These are phyloP conservation scores for Chrysoperla carnea DNA, from an alignment of 1,140 invertebrate genomes.

Conservation along the genomic window DNA sequence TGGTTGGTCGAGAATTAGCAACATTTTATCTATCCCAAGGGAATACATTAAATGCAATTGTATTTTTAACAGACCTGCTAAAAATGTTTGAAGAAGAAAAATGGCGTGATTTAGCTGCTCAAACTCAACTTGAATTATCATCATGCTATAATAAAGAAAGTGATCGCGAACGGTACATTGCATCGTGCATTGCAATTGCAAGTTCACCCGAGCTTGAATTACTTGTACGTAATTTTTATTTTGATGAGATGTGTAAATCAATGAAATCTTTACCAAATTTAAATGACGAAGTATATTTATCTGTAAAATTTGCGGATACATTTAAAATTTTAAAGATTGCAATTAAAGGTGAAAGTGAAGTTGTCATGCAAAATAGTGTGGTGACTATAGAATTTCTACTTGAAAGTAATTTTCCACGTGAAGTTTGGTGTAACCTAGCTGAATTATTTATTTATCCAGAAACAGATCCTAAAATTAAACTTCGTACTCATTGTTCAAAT, in stretches of 20 bases:
- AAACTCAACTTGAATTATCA: conserved; percentile 68
- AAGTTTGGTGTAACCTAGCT: conserved; percentile 30
- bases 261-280: conserved; percentile 31
- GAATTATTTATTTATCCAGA: conserved; percentile 1
- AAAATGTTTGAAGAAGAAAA: conserved; percentile 73
- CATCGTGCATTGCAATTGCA: conserved; percentile 59
- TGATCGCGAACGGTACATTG: conserved; percentile 53
- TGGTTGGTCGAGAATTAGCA: conserved; percentile 78
- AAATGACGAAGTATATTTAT: not conserved
- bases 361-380: conserved; percentile 34
- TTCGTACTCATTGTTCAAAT: conserved; percentile 11
- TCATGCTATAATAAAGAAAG: conserved; percentile 65
- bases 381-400: conserved; percentile 36
- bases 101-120: conserved; percentile 65
- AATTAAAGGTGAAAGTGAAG: conserved; percentile 23
- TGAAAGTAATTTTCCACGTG: conserved; percentile 37
- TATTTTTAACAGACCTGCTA: conserved; percentile 72
- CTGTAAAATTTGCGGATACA: conserved; percentile 20
- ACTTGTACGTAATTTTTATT: conserved; percentile 52
- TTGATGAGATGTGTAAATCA: conserved; percentile 55
- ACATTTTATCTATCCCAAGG: conserved; percentile 76
- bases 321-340: conserved; percentile 28
- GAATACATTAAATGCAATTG: conserved; percentile 73
- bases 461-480: too few relatives aligned
- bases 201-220: conserved; percentile 52